phyloP scores from a whole-genome alignment of 53 echinoderm and acorn worm species.

The Holothuria scabra region DNA sequence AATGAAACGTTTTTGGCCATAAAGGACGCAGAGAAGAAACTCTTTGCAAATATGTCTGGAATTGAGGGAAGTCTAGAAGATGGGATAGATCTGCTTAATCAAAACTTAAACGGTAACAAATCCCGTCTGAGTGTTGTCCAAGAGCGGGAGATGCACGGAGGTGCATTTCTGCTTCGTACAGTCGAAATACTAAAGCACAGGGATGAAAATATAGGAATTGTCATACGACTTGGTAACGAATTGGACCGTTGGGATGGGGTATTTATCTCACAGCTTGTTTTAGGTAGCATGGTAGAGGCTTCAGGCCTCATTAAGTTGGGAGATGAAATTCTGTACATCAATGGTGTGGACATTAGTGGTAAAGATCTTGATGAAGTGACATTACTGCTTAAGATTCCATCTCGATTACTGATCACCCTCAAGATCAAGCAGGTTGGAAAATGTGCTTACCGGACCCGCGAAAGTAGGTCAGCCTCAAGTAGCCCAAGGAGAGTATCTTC shows the following conservation, averaged over 20 bases:
- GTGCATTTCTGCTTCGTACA: slow-evolving; percentile 89
- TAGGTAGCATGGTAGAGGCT: slow-evolving; percentile 91
- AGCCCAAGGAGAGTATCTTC: slow-evolving; percentile 61
- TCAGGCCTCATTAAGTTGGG: slow-evolving; percentile 85
- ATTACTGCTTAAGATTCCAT: slow-evolving; percentile 90
- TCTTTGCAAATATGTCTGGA: slow-evolving; percentile 79
- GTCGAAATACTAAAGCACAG: slow-evolving; percentile 95
- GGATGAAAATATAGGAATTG: slow-evolving; percentile 92
- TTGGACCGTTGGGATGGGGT: slow-evolving; percentile 85
- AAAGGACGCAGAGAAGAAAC: slow-evolving; percentile 86
- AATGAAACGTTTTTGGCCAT: slow-evolving; percentile 87
- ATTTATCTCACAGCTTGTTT: slow-evolving; percentile 84
- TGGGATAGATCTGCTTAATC: slow-evolving; percentile 43
- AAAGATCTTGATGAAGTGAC: slow-evolving; percentile 95
- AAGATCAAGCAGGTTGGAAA: slow-evolving; percentile 91
- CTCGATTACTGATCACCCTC: slow-evolving; percentile 87
- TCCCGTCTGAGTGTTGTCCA: slow-evolving; percentile 83
- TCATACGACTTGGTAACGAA: slow-evolving; percentile 94
- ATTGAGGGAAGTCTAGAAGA: slow-evolving; percentile 52
- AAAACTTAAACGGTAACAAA: slow-evolving; percentile 62
- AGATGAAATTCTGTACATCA: slow-evolving; percentile 97
- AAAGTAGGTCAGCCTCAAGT: slow-evolving; percentile 61
- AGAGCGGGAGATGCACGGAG: slow-evolving; percentile 96
- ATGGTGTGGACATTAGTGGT: slow-evolving; percentile 87
- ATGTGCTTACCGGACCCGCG: slow-evolving; percentile 75